A percentile compares a stretch with the other conserved stretches of the same genome.
Evolutionary conservation across 2,797 vertebrate genomes (phyloP).

Genomic region (Tiaroga cobitis): DNA sequence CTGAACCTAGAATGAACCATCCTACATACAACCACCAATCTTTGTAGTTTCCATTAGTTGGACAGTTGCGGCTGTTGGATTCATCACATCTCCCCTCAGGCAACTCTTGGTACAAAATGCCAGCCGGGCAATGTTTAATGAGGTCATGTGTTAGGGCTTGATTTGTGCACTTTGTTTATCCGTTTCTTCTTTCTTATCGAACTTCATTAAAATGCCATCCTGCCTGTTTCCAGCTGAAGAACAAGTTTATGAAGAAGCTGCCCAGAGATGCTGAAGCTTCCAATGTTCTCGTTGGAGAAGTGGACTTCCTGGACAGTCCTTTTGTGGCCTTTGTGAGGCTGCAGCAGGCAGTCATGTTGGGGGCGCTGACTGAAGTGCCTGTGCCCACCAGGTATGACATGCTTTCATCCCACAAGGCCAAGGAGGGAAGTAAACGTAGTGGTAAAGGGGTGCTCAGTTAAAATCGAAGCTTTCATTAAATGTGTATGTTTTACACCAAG

Average conservation of each 20-base stretch:
- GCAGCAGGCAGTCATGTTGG: conserved; percentile 96
- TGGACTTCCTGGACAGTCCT: conserved; percentile 92
- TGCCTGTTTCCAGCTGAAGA: conserved; percentile 85
- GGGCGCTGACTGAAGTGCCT: conserved; percentile 95
- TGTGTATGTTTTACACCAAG: background rate
- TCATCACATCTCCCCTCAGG: conserved; percentile 13
- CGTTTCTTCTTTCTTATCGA: background rate
- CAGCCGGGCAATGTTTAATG: background rate
- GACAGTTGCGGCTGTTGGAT: conserved; percentile 39
- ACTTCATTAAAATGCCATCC: no score
- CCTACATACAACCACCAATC: conserved; percentile 14
- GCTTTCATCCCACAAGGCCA: conserved; percentile 4
- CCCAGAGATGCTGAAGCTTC: conserved; percentile 97
- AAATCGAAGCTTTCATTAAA: background rate
- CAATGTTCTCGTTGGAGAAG: conserved; percentile 96
- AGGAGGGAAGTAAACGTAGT: background rate
- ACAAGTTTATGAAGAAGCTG: conserved; percentile 99
- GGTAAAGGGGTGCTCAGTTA: background rate
- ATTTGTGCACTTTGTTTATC: conserved; percentile 6
- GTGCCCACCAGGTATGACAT: conserved; percentile 91
- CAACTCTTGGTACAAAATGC: conserved; percentile 35
- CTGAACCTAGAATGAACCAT: conserved; percentile 23
- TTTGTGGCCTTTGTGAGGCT: conserved; percentile 96
- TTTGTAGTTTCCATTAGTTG: conserved; percentile 31
- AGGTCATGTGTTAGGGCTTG: conserved; percentile 18